phyloP scores from a whole-genome alignment of 2,113 vertebrate genomes.

The zebrafish (Danio rerio) region DNA sequence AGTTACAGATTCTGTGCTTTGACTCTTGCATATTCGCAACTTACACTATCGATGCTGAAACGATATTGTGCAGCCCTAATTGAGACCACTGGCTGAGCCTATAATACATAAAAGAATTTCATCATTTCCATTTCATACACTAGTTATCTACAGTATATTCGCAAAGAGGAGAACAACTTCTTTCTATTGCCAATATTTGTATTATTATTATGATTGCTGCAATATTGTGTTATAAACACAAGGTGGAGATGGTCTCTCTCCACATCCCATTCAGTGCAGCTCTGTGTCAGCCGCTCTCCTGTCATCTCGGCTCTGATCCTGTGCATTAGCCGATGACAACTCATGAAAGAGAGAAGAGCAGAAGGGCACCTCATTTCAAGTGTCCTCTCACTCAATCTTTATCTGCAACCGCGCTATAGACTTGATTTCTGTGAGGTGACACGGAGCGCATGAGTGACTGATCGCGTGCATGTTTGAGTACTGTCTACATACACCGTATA shows the following conservation, averaged over 20 bases:
- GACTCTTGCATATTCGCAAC: too few relatives aligned
- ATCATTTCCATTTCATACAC: too few relatives aligned
- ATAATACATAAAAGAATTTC: too few relatives aligned
- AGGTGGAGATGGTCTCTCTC: slow-evolving; percentile 33
- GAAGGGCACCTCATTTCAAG: slow-evolving; percentile 16
- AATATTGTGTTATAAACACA: slow-evolving; percentile 22
- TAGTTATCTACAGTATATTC: too few relatives aligned
- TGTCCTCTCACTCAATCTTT: background rate
- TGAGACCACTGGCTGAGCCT: too few relatives aligned
- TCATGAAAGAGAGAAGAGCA: slow-evolving; percentile 23
- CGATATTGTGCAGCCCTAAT: too few relatives aligned
- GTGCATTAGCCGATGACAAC: background rate
- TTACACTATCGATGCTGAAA: too few relatives aligned
- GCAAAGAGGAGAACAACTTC: too few relatives aligned
- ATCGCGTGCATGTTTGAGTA: background rate
- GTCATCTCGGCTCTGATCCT: background rate
- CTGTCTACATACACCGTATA: background rate
- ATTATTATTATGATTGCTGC: background rate
- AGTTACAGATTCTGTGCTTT: too few relatives aligned
- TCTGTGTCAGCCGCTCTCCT: background rate
- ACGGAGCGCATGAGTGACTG: background rate
- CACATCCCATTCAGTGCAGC: background rate
- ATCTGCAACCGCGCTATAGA: background rate
- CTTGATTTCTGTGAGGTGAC: background rate
- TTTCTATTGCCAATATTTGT: too few relatives aligned